phyloP scores from a whole-genome alignment of 1,140 invertebrate species.

The Araneus ventricosus region DNA sequence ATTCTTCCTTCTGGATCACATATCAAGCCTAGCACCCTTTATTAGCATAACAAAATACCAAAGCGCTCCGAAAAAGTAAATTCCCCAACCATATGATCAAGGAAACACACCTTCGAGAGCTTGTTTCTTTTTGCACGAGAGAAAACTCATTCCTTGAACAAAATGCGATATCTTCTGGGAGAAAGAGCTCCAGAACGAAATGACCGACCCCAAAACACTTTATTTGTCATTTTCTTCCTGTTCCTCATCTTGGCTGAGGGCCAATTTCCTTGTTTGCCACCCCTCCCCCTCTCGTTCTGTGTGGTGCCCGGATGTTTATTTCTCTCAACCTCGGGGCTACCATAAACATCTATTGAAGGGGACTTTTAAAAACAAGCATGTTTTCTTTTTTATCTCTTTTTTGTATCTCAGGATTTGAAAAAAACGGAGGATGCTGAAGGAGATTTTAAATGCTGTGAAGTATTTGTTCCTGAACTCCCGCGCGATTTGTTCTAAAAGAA shows the following conservation, averaged over 20 bases:
- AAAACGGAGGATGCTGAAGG: neutral
- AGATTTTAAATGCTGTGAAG: neutral
- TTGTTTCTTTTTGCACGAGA: neutral
- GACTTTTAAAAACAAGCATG: neutral
- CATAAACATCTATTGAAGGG: slow-evolving; percentile 34
- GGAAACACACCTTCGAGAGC: neutral
- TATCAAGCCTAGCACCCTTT: too few relatives aligned
- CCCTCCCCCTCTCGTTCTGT: neutral
- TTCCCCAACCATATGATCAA: neutral
- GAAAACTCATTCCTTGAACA: slow-evolving; percentile 12
- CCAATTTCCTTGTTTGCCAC: neutral
- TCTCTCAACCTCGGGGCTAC: neutral
- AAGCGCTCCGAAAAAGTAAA: neutral
- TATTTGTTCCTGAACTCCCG: neutral
- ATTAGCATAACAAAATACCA: too few relatives aligned
- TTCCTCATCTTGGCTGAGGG: slow-evolving; percentile 12
- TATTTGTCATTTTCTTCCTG: slow-evolving; percentile 14
- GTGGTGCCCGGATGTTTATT: slow-evolving; percentile 12
- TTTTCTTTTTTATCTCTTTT: neutral
- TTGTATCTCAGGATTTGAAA: neutral
- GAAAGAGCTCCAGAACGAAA: neutral
- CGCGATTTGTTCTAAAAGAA: neutral
- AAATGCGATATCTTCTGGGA: slow-evolving; percentile 18
- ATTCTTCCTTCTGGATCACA: too few relatives aligned
- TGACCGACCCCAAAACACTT: neutral